Evolutionary conservation across 2,113 vertebrate species (phyloP).

Genomic region (Cyanoliseus patagonus): DNA sequence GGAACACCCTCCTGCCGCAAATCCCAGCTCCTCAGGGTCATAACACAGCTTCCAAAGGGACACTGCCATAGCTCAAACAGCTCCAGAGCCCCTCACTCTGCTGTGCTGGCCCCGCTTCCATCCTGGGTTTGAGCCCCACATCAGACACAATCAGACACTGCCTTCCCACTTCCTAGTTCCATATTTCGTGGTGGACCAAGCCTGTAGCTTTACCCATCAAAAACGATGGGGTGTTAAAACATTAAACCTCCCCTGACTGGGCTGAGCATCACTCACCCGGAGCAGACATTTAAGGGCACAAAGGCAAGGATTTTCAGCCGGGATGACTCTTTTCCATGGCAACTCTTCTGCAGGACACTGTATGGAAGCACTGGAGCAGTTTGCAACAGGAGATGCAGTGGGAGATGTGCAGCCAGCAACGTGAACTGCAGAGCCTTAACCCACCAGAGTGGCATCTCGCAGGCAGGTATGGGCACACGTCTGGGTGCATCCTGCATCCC

Average conservation of each 20-base stretch:
- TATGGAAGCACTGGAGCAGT: not conserved
- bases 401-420: rapidly evolving
- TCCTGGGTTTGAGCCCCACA: not conserved
- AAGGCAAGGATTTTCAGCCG: not conserved
- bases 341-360: not conserved
- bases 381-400: rapidly evolving
- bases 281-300: not conserved
- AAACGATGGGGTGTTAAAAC: rapidly evolving
- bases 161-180: not conserved
- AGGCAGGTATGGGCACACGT: rapidly evolving
- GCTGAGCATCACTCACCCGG: not conserved
- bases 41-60: too few species aligned
- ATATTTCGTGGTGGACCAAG: not conserved
- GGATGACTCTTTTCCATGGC: not conserved
- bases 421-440: not conserved
- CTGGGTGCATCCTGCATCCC: not conserved
- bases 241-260: not conserved
- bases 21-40: not conserved
- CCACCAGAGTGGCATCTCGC: rapidly evolving
- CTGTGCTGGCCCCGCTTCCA: not conserved
- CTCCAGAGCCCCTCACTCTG: not conserved
- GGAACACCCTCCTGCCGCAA: not conserved
- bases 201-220: not conserved
- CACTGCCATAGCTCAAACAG: too few species aligned
- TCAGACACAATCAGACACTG: not conserved